Percentiles rank a stretch among this genome's conserved stretches.
Evolutionary conservation across 2,888 invertebrate species (phyloP).

Genomic region (Tetropium fuscum): DNA sequence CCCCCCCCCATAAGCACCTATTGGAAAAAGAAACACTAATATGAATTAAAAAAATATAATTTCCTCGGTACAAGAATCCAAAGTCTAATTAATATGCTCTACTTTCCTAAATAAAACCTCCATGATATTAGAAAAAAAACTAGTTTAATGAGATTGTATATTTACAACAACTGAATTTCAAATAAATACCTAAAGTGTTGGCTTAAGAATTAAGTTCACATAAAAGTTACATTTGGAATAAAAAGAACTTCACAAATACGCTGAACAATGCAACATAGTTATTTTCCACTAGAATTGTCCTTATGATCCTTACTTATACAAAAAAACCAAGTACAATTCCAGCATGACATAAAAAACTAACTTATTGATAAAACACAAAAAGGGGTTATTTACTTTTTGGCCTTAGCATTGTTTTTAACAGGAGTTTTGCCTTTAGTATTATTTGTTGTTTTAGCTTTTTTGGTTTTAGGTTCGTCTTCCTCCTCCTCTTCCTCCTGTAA

Average conservation of each 20-base stretch:
- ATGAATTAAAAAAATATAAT: too few species aligned
- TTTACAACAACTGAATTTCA: constrained; percentile 59
- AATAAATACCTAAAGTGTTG: constrained; percentile 56
- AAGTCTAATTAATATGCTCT: too few species aligned
- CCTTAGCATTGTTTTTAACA: constrained; percentile 70
- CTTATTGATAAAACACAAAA: constrained; percentile 28
- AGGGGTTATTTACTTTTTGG: constrained; percentile 72
- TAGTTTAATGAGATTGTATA: constrained; percentile 63
- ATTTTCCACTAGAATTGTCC: constrained; percentile 15
- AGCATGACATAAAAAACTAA: constrained; percentile 34
- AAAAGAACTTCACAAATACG: constrained; percentile 36
- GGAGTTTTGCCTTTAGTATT: constrained; percentile 79
- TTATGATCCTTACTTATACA: constrained; percentile 17
- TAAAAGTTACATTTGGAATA: constrained; percentile 42
- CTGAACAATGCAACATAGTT: constrained; percentile 25
- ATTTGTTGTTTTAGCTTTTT: constrained; percentile 82
- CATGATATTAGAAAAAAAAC: constrained; percentile 54
- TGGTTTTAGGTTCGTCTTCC: constrained; percentile 80
- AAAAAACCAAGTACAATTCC: constrained; percentile 27
- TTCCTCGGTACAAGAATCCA: too few species aligned
- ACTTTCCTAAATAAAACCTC: constrained; percentile 2
- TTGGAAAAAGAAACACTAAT: too few species aligned
- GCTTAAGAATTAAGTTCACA: constrained; percentile 38
- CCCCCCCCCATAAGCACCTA: too few species aligned
- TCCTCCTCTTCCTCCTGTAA: constrained; percentile 76